Evolutionary conservation across 2,113 vertebrate genomes (phyloP), one percentile per base, ranked within the genome.

Genomic region (Globicephala melas): DNA sequence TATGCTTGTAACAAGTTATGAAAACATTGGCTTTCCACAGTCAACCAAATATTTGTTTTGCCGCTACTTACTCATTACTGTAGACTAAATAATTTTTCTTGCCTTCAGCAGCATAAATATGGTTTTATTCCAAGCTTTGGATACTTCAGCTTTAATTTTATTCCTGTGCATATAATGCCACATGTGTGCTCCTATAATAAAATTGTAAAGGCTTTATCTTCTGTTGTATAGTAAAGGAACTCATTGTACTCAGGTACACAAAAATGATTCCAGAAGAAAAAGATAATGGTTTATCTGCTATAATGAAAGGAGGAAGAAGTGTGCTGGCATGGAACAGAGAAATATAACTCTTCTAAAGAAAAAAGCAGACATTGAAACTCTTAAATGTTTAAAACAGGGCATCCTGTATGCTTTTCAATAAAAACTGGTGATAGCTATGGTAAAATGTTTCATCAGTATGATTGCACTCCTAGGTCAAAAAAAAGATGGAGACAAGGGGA

Each of bases 51-150:
- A 97, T 96, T 98, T 98, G 97, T 97, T 98, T 97, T 98, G 92
- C 94, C 97, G 84, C 96, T 98, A 96, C 96, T 98, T 97, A 94
- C 92, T 97, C 63, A 23, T 97, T 97, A 95, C 96, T 96, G 90
- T 97, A 98, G 98, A 98, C 98, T 97, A 98, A 98, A 98, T 98
- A 98, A 92, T 95, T 97, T 97, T 89, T 96, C 68, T 97, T 97
- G 92, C 94, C 71, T 89, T 97, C 38, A 95, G 84, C 94, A 96
- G 62, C 55, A 92, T 96, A 96, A 98, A 73, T 98, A 79, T 36
- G 31, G 58, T 93, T 95, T 96, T 96, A 82, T 50, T 93, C 94
- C 81, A 96, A 73, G 83, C 76, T 85, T 92, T 90, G 81, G 55
- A 94, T 62, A 65, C 84, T 92, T 95, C 12, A 85, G 71, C 41